Base-by-base conservation (phyloP, 2,888 invertebrate species). In the Seladonia tumulorum region DNA sequence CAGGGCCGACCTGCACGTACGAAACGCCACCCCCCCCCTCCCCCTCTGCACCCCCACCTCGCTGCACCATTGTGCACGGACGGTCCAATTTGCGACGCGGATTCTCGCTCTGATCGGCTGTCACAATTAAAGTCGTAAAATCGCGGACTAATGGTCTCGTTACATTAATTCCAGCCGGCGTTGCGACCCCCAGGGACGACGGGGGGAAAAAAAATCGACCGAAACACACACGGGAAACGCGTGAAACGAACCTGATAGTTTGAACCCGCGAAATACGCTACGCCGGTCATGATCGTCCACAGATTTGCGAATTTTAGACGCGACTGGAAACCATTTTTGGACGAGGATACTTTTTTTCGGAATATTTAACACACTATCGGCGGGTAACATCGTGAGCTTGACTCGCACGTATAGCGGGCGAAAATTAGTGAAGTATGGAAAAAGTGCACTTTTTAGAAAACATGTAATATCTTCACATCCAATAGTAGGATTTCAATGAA, bases 61-160 rank as follows among this genome's bases (percentile, higher is more conserved):
- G 8, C 8, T 2, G 47, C 47, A 71, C 78, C 78, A 88, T 90
- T 90, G 87, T 88, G 47, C 80, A 83, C 72, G 82, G 80, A 86
- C 80, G 88, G 84, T 87, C 88, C 89, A 89, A 90, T 90, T 90
- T 90, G 90, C 88, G 87, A 80, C 85, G 76, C 74, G 82, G 82
- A 81, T 81, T 81, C 80, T 47, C 83, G 77, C 74, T 76, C 83
- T 82, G 84, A 81, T 83, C 90, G 87, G 88, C 89, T 88, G 89
- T 91, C 90, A 90, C 92, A 92, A 93, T 93, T 91, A 91, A 91
- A 91, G 88, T 89, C 90, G 85, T 92, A 91, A 93, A 92, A 92
- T 91, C 90, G 82, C 85, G 79, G 82, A 91, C 89, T 92, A 92
- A 93, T 91, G 89, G 90, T 90, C 90, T 90, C 90, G 88, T 91